Base-by-base conservation (phyloP, 2,888 invertebrate genomes). In the Omphaloscelis lunosa region DNA sequence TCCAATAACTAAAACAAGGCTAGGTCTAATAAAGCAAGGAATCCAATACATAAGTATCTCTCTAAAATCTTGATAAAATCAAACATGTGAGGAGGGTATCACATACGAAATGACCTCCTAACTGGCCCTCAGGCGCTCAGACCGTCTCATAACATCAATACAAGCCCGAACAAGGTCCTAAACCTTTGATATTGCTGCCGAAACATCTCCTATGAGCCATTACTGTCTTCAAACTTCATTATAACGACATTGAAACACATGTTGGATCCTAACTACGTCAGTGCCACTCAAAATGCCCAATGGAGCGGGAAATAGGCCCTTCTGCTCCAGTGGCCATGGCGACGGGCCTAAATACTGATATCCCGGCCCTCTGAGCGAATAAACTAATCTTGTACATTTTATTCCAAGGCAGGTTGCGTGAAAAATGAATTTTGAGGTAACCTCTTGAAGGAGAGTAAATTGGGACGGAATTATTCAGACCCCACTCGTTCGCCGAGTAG, bases 281-380 rank as follows among this genome's bases (percentile, higher is more conserved):
- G 92, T 90, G 90, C 90, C 89, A 91, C 90, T 91, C 89, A 92
- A 91, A 93, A 94, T 92, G 92, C 89, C 91, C 95, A 94, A 92
- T 95, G 94, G 93, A 93, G 92, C 95, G 95, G 91, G 83, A 94
- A 95, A 96, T 95, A 92, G 94, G 94, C 93, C 92, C 94, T 96
- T 96, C 95, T 95, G 95, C 95, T 91, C 94, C 92, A 94, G 91
- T 95, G 94, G 91, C 89, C 87, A 89, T 91, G 88, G 91, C 89
- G 88, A 92, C 92, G 91, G 86, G 90, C 91, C 92, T 92, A 90
- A 91, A 93, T 93, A 94, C 88, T 91, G 93, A 93, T 93, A 93
- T 79, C 83, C 78, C 84, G 67, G 77, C 79, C 89, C 88, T 88
- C 87, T 83, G 79, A 86, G 83, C 86, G 89, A 87, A 91, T 93